Conservation (phyloP, 2,113 vertebrate species). For the Colius striatus region DNA sequence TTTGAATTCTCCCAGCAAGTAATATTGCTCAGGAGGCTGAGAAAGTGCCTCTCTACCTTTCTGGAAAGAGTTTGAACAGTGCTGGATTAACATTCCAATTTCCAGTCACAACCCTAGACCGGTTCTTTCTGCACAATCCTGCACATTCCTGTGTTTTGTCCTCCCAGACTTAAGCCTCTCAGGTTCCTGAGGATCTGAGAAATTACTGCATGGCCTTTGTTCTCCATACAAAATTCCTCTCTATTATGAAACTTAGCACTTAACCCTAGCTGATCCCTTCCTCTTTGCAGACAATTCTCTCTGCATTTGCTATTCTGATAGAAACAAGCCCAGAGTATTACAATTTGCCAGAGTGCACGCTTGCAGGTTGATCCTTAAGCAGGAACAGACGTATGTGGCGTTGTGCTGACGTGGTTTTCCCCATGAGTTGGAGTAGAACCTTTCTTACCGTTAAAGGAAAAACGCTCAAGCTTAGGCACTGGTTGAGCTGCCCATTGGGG, state of each 20-base stretch:
- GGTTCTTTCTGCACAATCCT: background rate
- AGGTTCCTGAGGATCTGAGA: background rate
- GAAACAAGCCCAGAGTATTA: background rate
- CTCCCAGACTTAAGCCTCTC: background rate
- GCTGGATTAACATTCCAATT: constrained; percentile 17
- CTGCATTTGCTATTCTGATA: background rate
- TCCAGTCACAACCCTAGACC: background rate
- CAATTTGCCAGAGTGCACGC: background rate
- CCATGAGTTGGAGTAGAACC: background rate
- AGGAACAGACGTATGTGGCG: background rate
- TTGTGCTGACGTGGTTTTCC: constrained; percentile 1
- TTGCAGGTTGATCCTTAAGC: constrained; percentile 1
- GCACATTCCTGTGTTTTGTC: background rate
- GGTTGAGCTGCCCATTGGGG: background rate
- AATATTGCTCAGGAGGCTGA: constrained; percentile 31
- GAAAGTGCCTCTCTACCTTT: constrained; percentile 12
- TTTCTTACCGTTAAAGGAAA: background rate
- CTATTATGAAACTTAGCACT: background rate
- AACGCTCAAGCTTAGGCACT: background rate
- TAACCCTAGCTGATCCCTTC: background rate
- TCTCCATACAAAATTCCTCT: background rate
- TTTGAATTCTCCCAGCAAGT: constrained; percentile 41
- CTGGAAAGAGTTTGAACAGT: constrained; percentile 25
- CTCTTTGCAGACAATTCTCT: background rate
- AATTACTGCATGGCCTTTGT: constrained; percentile 11